These are phyloP conservation scores for Phalacrocorax pelagicus DNA, from an alignment of 2,113 vertebrate species.

Conservation along the genomic window DNA sequence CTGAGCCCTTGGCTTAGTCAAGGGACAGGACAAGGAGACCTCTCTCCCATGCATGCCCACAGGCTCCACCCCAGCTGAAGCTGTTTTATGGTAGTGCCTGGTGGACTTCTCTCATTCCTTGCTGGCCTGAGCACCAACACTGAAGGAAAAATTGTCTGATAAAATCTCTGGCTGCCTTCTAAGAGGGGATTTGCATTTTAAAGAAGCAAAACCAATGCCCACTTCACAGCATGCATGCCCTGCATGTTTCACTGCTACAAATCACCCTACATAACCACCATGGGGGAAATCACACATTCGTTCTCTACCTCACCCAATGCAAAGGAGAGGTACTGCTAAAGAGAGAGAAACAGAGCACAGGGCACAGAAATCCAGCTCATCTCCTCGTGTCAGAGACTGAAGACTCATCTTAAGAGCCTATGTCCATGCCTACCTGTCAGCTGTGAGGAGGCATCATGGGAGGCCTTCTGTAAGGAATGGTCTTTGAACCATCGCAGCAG, in stretches of 20 bases:
- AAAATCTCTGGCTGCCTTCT: background rate
- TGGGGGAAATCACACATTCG: background rate
- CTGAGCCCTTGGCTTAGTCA: background rate
- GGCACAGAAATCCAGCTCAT: background rate
- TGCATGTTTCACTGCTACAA: background rate
- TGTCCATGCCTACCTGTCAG: background rate
- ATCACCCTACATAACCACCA: background rate
- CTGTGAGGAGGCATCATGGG: background rate
- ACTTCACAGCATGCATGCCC: background rate
- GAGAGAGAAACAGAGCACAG: background rate
- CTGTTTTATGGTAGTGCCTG: background rate
- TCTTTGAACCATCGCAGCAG: background rate
- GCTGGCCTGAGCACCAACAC: background rate
- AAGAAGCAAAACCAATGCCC: background rate
- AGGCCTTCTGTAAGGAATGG: background rate
- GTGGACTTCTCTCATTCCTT: background rate
- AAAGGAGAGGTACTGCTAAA: background rate
- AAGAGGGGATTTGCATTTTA: background rate
- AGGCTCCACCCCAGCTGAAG: background rate
- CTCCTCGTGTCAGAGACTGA: background rate
- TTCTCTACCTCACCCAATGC: background rate
- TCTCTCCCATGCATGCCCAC: background rate
- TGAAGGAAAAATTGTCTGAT: background rate
- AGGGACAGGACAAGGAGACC: background rate
- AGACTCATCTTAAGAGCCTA: background rate